Evolutionary conservation across 1,140 invertebrate genomes (phyloP).

Genomic region (Teleopsis dalmanni): DNA sequence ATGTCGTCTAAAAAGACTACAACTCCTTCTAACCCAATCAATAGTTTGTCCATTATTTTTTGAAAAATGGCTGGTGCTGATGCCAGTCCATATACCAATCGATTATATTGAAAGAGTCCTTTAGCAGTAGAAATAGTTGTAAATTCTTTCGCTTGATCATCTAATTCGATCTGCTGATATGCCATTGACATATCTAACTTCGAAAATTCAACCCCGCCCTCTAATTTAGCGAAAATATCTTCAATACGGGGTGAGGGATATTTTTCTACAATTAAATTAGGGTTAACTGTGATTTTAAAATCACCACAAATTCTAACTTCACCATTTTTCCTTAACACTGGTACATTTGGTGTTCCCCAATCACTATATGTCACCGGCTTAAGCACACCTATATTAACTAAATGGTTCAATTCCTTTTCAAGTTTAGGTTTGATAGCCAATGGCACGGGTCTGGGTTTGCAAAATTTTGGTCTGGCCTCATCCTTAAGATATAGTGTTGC

Average conservation of each 20-base stretch:
- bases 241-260: constrained; percentile 22
- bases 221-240: constrained; percentile 21
- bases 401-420: constrained; percentile 39
- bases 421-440: constrained; percentile 3
- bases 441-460: not conserved
- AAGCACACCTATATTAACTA: constrained; percentile 28
- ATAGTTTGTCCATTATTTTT: constrained; percentile 22
- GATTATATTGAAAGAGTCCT: constrained; percentile 15
- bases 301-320: constrained; percentile 44
- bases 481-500: constrained; percentile 1
- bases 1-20: constrained; percentile 27
- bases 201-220: constrained; percentile 18
- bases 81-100: constrained; percentile 21
- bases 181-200: constrained; percentile 22
- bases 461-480: constrained; percentile 5
- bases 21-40: constrained; percentile 17
- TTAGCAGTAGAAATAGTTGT: constrained; percentile 19
- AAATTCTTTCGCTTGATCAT: constrained; percentile 12
- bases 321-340: constrained; percentile 45
- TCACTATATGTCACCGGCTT: constrained; percentile 21
- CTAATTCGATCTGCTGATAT: constrained; percentile 20
- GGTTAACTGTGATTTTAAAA: constrained; percentile 19
- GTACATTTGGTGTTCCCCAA: constrained; percentile 46
- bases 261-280: constrained; percentile 14
- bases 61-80: constrained; percentile 27